Evolutionary conservation across 2,888 invertebrate species (phyloP), one percentile per base, ranked within the genome.

Genomic region (Drosophila tanythrix): DNA sequence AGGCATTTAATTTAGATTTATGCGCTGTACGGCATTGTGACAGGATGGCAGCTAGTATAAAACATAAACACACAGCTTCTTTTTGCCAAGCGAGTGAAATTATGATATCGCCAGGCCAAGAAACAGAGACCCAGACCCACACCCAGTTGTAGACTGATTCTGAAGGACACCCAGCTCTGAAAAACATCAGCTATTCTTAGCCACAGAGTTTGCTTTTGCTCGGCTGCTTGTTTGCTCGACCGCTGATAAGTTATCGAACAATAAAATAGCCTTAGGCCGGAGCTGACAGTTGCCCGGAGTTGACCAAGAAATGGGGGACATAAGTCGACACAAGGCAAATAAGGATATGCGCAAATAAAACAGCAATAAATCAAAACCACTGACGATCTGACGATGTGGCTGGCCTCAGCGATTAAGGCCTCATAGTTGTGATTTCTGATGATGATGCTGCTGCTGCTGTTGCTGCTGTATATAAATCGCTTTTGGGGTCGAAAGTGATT

Each of bases 1-100:
- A 74, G 82, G 80, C 83, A 85, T 90, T 91, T 91, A 91, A 90
- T 91, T 90, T 89, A 90, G 91, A 90, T 90, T 91, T 90, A 90
- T 91, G 82, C 77, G 75, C 74, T 65, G 81, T 78, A 81, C 76
- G 77, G 83, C 74, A 83, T 63, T 88, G 83, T 90, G 87, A 90
- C 90, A 88, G 86, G 58, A 57, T 69, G 71, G 74, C 68, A 70
- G 62, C 36, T 56, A 72, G 76, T 62, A 65, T 67, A 67, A 77
- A 89, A 74, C 68, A 89, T 82, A 82, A 82, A 74, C 79, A 70
- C 76, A 70, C 76, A 70, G 85, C 79, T 76, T 71, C 76, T 78
- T 79, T 72, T 81, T 75, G 35, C 59, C 40, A 57, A 67, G 79
- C 62, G 56, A 74, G 52, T 52, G 43, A 88, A 85, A 85, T 85